Evolutionary conservation across 2,113 vertebrate genomes (phyloP).

Genomic region (Echinops telfairi): DNA sequence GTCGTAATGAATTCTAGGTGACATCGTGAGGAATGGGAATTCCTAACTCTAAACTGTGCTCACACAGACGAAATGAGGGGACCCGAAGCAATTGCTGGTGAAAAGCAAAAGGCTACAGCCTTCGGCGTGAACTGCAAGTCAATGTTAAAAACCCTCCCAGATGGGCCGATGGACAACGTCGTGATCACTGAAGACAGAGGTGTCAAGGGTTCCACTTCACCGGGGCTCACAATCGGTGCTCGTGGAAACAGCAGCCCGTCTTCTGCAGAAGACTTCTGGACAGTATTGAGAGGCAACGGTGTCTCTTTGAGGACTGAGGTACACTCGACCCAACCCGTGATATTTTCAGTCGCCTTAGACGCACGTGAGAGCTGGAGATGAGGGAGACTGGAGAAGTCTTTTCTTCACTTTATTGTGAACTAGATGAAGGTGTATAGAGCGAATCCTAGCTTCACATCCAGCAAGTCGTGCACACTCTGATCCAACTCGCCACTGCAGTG

Average conservation of each 20-base stretch:
- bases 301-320: background rate
- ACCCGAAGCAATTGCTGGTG: background rate
- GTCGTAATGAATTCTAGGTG: background rate
- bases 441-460: no score
- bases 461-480: no score
- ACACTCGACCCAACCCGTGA: background rate
- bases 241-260: background rate
- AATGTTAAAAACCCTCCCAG: background rate
- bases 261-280: background rate
- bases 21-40: no score
- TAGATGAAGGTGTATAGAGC: no score
- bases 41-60: no score
- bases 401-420: no score
- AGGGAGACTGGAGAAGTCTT: background rate
- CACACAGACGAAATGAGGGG: background rate
- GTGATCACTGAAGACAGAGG: background rate
- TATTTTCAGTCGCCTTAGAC: background rate
- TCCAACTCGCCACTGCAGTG: no score
- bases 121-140: background rate
- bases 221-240: background rate
- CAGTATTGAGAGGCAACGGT: background rate
- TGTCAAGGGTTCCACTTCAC: background rate
- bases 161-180: background rate
- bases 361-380: background rate
- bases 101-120: background rate